phyloP scores from a whole-genome alignment of 2,888 invertebrate species.

The Papilio protenor region DNA sequence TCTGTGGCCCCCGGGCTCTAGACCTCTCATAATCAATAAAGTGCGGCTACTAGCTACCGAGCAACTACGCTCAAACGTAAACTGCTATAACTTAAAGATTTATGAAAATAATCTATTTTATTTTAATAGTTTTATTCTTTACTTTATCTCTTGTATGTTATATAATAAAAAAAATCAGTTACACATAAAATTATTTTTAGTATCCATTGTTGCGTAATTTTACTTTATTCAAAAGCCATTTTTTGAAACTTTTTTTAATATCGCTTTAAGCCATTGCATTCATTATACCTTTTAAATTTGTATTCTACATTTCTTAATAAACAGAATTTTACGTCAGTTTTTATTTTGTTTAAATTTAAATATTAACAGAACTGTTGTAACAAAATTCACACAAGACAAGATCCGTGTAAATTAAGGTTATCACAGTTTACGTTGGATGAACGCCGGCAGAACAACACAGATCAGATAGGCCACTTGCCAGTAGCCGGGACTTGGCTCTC shows the following conservation, averaged over 20 bases:
- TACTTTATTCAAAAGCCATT: too few relatives aligned
- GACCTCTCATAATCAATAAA: constrained; percentile 66
- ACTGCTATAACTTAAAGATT: background rate
- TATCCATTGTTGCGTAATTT: too few relatives aligned
- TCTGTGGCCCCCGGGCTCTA: constrained; percentile 64
- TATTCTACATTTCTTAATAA: background rate
- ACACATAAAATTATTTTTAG: too few relatives aligned
- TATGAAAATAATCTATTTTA: too few relatives aligned
- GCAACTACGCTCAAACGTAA: background rate
- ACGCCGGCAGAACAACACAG: constrained; percentile 50
- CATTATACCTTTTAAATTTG: background rate
- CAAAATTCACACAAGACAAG: constrained; percentile 61
- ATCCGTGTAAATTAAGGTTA: constrained; percentile 70
- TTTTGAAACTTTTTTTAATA: too few relatives aligned
- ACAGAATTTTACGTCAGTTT: too few relatives aligned
- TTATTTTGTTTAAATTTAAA: too few relatives aligned
- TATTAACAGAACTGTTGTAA: background rate
- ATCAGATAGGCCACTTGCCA: constrained; percentile 78
- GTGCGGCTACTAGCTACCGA: constrained; percentile 51
- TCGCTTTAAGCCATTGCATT: background rate
- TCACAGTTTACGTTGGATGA: constrained; percentile 61
- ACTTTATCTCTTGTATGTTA: background rate
- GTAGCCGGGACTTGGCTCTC: constrained; percentile 67
- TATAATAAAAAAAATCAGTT: too few relatives aligned
- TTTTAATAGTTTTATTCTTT: too few relatives aligned